These are phyloP conservation scores for Aquatica leii DNA, from an alignment of 2,888 invertebrate genomes.

Conservation along the genomic window DNA sequence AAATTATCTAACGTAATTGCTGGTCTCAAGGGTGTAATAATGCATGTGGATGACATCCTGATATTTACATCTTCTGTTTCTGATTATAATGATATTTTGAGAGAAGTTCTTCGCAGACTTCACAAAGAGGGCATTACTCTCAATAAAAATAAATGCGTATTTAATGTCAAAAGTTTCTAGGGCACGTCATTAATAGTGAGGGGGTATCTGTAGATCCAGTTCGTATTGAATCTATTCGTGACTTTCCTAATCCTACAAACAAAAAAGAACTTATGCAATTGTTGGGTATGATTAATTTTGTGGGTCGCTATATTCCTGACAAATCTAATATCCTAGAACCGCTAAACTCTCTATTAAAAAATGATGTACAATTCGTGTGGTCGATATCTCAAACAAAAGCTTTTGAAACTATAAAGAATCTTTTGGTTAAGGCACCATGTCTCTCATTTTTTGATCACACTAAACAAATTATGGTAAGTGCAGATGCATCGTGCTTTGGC, in stretches of 20 bases:
- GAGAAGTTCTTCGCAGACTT: conserved; percentile 40
- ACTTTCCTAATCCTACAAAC: conserved; percentile 40
- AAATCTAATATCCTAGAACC: conserved; percentile 37
- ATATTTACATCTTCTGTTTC: conserved; percentile 33
- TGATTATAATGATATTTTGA: conserved; percentile 40
- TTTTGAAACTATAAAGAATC: background rate
- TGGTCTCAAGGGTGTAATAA: conserved; percentile 29
- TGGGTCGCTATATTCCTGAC: too few relatives aligned
- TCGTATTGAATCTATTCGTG: conserved; percentile 36
- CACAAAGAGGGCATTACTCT: conserved; percentile 42
- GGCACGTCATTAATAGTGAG: conserved; percentile 42
- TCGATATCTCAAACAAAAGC: background rate
- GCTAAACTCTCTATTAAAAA: conserved; percentile 24
- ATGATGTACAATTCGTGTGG: background rate
- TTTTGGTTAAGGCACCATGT: background rate
- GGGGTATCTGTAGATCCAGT: conserved; percentile 38
- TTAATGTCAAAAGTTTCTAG: conserved; percentile 45
- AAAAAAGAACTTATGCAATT: conserved; percentile 36
- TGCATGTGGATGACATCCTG: conserved; percentile 35
- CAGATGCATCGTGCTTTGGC: conserved; percentile 35
- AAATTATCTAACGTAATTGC: conserved; percentile 19
- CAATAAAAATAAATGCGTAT: conserved; percentile 47
- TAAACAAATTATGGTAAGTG: conserved; percentile 52
- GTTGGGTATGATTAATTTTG: conserved; percentile 37
- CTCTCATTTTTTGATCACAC: conserved; percentile 44